Evolutionary conservation across 2,888 invertebrate genomes (phyloP), one percentile per base, ranked within the genome.

Genomic region (Coleophora deauratella): DNA sequence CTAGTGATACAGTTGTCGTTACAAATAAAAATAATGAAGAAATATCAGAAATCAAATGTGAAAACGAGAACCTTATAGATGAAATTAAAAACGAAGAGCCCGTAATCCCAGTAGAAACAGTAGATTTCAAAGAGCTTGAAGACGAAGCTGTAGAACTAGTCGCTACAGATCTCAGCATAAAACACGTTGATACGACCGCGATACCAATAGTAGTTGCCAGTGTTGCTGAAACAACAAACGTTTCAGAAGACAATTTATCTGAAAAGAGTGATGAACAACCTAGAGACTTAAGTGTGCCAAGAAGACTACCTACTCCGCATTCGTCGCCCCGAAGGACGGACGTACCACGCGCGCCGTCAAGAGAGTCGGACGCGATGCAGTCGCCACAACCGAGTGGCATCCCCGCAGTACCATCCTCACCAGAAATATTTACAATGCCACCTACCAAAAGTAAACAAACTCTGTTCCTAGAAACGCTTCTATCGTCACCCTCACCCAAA

Each of bases 361-460:
- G 91, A 46, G 91, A 89, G 55, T 91, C 91, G 1, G 91, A 91
- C 64, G 89, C 91, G 30, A 88, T 91, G 62, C 91, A 91, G 64
- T 92, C 92, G 6, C 91, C 92, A 2, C 91, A 91, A 55, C 91
- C 91, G 2, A 91, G 91, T 52, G 91, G 91, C 13, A 88, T 91
- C 42, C 91, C 91, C 21, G 90, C 90, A 31, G 88, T 92, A 34
- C 90, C 91, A 32, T 89, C 90, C 14, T 91, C 91, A 8, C 91
- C 92, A 11, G 91, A 91, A 69, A 85, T 89, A 57, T 87, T 89
- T 44, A 86, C 87, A 34, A 78, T 87, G 54, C 84, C 85, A 7
- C 65, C 64, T 9, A 71, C 73, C 0, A 85, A 81, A 57, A 77
- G 74, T 54, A 86, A 80, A 64, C 88, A 88, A 60, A 80, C 88